Conservation (phyloP, 2,888 invertebrate genomes). For the Dicyrtomina minuta region DNA sequence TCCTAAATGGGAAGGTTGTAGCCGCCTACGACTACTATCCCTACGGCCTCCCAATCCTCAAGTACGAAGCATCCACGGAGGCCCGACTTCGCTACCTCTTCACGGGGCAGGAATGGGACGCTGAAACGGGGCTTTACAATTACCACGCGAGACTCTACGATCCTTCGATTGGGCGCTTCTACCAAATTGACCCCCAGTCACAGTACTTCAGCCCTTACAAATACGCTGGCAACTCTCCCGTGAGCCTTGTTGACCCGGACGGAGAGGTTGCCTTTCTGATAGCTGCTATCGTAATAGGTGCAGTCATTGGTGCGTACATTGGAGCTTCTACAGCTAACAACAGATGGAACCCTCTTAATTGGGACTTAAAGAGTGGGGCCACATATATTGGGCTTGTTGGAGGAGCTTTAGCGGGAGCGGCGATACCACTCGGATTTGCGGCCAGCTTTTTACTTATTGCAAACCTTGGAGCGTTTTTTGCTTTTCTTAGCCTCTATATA, state of each 20-base stretch:
- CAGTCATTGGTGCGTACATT: background rate
- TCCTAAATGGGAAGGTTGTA: conserved; percentile 43
- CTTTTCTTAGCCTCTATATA: too few relatives aligned
- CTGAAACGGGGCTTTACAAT: conserved; percentile 51
- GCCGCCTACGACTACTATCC: conserved; percentile 53
- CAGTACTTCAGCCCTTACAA: conserved; percentile 51
- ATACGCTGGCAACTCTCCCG: conserved; percentile 49
- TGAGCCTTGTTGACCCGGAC: too few relatives aligned
- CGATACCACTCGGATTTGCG: conserved; percentile 25
- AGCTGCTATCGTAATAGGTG: background rate
- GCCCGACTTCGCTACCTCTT: conserved; percentile 44
- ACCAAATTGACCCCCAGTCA: conserved; percentile 33
- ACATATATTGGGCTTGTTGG: conserved; percentile 30
- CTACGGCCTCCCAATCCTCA: conserved; percentile 46
- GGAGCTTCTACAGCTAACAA: too few relatives aligned
- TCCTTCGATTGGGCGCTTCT: too few relatives aligned
- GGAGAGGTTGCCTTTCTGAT: conserved; percentile 27
- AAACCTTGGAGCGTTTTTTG: too few relatives aligned
- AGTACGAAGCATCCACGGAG: conserved; percentile 33
- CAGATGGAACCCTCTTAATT: conserved; percentile 29
- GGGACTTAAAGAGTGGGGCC: conserved; percentile 17
- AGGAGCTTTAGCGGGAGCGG: conserved; percentile 26
- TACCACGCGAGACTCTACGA: conserved; percentile 52
- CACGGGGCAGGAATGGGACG: conserved; percentile 53
- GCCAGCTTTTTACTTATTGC: conserved; percentile 14